Evolutionary conservation across 2,888 invertebrate species (phyloP).

Genomic region (Lapara coniferarum): DNA sequence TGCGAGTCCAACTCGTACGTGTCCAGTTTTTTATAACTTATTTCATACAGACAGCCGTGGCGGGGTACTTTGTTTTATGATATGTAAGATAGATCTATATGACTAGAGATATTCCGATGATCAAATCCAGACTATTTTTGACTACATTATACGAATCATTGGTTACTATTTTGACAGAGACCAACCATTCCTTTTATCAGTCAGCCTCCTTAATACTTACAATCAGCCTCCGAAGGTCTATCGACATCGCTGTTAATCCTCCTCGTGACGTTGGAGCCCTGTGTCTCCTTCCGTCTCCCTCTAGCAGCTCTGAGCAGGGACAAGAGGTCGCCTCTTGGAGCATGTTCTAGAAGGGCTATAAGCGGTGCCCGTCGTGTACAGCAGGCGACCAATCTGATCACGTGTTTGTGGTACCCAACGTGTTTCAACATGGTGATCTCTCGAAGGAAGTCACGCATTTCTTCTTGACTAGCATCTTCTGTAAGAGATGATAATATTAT

Average conservation of each 20-base stretch:
- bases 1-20: too few species aligned
- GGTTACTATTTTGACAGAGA: too few species aligned
- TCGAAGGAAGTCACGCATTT: slow-evolving; percentile 87
- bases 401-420: slow-evolving; percentile 89
- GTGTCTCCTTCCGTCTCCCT: slow-evolving; percentile 54
- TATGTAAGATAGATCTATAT: too few species aligned
- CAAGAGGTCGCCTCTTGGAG: slow-evolving; percentile 90
- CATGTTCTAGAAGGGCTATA: slow-evolving; percentile 90
- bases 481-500: slow-evolving; percentile 34
- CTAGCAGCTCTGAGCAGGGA: slow-evolving; percentile 83
- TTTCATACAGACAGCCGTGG: too few species aligned
- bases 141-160: too few species aligned
- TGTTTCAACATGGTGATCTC: slow-evolving; percentile 91
- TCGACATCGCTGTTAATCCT: slow-evolving; percentile 60
- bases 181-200: too few species aligned
- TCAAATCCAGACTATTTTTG: too few species aligned
- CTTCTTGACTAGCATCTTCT: slow-evolving; percentile 84
- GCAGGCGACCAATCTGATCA: slow-evolving; percentile 89
- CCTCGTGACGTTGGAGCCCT: slow-evolving; percentile 75
- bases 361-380: slow-evolving; percentile 88
- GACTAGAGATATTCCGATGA: too few species aligned
- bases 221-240: slow-evolving; percentile 83
- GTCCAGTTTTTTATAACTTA: too few species aligned
- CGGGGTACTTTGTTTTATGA: too few species aligned
- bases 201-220: slow-evolving; percentile 65